These are phyloP conservation scores for Sebastiscus albofasciatus DNA, from an alignment of 2,797 vertebrate genomes.

Conservation along the genomic window DNA sequence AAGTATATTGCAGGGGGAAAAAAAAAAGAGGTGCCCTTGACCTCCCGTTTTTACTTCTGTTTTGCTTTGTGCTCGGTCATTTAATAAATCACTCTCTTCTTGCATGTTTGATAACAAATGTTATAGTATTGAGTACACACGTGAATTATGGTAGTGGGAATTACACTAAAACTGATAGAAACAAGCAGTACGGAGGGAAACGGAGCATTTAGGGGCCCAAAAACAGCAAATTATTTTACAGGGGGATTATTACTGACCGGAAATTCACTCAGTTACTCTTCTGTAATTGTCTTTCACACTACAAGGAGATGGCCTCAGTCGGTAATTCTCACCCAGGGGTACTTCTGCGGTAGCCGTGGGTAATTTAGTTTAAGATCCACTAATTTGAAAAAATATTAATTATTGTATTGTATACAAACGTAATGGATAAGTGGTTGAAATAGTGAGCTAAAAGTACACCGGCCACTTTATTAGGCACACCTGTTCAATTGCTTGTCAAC, in stretches of 20 bases:
- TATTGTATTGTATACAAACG: too few relatives aligned
- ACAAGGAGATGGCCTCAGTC: neutral
- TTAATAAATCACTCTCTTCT: conserved; percentile 53
- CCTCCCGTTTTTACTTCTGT: conserved; percentile 29
- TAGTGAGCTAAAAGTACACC: neutral
- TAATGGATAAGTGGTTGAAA: neutral
- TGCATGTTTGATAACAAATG: conserved; percentile 38
- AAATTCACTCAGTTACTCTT: too few relatives aligned
- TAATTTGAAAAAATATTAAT: neutral
- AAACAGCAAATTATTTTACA: neutral
- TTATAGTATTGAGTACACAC: neutral
- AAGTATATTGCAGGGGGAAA: neutral
- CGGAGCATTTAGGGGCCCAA: neutral
- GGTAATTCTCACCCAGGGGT: neutral
- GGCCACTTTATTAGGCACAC: too few relatives aligned
- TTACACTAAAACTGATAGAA: neutral
- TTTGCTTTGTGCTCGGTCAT: conserved; percentile 23
- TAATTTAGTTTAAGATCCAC: neutral
- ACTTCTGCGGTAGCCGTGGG: neutral
- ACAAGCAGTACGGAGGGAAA: neutral
- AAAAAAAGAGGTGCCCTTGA: conserved; percentile 18
- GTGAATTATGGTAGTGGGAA: conserved; percentile 15
- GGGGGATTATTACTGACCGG: accelerated
- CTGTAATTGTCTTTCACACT: neutral
- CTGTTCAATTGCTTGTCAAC: too few relatives aligned